phyloP scores from a whole-genome alignment of 2,797 vertebrate species.

The Octomys mimax region DNA sequence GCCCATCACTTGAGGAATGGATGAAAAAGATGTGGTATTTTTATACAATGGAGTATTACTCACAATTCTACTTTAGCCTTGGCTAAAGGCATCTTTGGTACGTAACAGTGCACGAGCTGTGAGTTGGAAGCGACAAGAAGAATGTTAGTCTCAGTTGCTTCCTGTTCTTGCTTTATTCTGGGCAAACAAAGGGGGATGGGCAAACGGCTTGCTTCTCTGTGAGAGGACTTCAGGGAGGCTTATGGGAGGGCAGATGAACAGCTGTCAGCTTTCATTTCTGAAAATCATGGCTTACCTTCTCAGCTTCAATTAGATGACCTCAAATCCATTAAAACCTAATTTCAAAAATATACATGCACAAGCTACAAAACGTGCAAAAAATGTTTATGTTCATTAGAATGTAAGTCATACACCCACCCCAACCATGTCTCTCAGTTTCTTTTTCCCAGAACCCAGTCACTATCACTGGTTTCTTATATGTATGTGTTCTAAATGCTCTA shows the following conservation, averaged over 20 bases:
- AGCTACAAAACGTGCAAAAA: neutral
- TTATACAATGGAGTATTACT: too few species aligned
- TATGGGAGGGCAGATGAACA: neutral
- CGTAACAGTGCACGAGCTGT: neutral
- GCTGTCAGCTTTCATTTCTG: neutral
- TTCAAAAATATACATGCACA: neutral
- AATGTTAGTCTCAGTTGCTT: neutral
- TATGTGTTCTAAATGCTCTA: neutral
- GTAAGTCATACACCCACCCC: neutral
- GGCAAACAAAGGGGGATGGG: neutral
- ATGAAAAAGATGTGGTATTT: too few species aligned
- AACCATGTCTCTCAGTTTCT: neutral
- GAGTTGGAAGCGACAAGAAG: neutral
- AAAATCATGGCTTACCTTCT: neutral
- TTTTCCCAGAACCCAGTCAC: neutral
- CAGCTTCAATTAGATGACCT: neutral
- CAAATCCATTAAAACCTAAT: neutral
- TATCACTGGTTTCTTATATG: neutral
- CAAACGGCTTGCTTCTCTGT: neutral
- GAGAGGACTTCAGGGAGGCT: neutral
- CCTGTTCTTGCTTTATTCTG: neutral
- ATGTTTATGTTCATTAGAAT: neutral
- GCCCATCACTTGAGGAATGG: too few species aligned
- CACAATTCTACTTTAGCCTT: neutral
- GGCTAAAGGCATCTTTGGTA: neutral